Conservation (phyloP, 2,888 invertebrate species). For the Volucella zonaria region DNA sequence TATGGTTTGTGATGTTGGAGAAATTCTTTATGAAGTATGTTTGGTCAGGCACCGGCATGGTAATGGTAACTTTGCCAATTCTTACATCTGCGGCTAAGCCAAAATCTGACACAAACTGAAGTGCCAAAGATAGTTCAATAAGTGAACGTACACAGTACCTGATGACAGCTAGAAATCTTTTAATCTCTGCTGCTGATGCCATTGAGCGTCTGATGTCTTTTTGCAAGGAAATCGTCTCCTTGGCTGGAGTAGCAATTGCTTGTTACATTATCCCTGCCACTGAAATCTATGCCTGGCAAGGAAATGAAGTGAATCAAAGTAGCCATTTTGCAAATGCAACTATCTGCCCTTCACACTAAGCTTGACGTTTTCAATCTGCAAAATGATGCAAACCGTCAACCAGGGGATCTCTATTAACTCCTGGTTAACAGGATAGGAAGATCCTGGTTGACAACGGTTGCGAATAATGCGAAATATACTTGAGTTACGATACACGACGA, state of each 20-base stretch:
- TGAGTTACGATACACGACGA: too few relatives aligned
- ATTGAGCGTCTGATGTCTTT: conserved; percentile 98
- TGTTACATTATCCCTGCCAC: too few relatives aligned
- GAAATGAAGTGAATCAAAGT: too few relatives aligned
- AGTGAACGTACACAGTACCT: conserved; percentile 97
- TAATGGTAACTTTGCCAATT: conserved; percentile 96
- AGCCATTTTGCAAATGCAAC: too few relatives aligned
- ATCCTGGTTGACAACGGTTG: too few relatives aligned
- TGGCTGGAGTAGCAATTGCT: conserved; percentile 85
- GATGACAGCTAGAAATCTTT: conserved; percentile 96
- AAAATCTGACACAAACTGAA: conserved; percentile 33
- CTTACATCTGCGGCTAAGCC: conserved; percentile 83
- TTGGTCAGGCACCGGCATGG: conserved; percentile 98
- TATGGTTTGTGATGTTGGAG: conserved; percentile 99
- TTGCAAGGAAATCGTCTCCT: conserved; percentile 98
- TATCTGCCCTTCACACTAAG: too few relatives aligned
- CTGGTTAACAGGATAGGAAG: too few relatives aligned
- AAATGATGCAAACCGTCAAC: too few relatives aligned
- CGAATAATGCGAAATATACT: too few relatives aligned
- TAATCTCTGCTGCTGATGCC: conserved; percentile 97
- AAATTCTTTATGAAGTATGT: conserved; percentile 99
- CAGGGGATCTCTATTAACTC: too few relatives aligned
- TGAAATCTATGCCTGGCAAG: too few relatives aligned
- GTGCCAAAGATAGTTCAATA: conserved; percentile 84
- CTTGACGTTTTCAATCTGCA: too few relatives aligned